Evolutionary conservation across 2,113 vertebrate species (phyloP).

Genomic region (Nesoenas mayeri): DNA sequence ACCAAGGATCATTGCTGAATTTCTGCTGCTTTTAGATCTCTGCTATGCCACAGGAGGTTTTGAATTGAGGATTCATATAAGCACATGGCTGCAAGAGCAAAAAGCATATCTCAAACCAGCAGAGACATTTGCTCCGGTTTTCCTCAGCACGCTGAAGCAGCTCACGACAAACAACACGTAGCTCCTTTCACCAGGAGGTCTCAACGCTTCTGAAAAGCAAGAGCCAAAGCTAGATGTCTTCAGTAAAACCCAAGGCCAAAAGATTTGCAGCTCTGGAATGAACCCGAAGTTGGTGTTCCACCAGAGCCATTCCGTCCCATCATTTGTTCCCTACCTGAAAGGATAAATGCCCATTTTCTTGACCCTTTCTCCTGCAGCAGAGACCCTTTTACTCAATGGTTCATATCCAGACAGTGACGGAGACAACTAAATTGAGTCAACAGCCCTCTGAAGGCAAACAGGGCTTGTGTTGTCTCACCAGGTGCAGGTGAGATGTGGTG

Average conservation of each 20-base stretch:
- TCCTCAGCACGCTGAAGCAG: background rate
- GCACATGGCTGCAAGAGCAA: background rate
- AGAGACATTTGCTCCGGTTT: background rate
- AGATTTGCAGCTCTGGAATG: background rate
- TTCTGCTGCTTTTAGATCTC: background rate
- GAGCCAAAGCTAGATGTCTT: background rate
- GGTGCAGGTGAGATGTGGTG: background rate
- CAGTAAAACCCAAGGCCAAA: background rate
- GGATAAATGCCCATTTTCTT: background rate
- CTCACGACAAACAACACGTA: background rate
- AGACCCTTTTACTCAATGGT: background rate
- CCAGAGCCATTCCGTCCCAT: background rate
- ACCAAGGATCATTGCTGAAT: background rate
- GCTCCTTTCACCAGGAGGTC: background rate
- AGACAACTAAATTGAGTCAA: background rate
- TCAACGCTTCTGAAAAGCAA: background rate
- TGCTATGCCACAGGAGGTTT: background rate
- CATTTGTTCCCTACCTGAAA: background rate
- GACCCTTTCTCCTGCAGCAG: background rate
- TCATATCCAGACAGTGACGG: background rate
- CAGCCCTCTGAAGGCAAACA: background rate
- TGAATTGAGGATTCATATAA: background rate
- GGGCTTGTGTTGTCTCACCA: background rate
- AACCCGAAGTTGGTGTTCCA: background rate
- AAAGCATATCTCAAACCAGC: background rate